phyloP scores from a whole-genome alignment of 30 jellyfish, hydroid and myxozoan species.

The Aurelia sp. region DNA sequence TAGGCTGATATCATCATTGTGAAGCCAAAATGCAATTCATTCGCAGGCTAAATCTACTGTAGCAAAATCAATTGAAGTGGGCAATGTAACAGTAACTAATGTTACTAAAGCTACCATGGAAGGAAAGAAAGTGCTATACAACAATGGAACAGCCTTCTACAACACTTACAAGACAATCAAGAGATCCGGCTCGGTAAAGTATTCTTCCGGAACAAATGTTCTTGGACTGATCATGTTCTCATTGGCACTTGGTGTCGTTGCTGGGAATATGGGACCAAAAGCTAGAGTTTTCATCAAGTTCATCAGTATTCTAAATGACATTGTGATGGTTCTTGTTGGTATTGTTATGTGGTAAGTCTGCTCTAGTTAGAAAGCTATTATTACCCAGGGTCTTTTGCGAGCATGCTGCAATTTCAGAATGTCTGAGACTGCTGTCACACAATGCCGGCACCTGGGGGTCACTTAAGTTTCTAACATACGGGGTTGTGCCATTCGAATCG shows the following conservation, averaged over 20 bases:
- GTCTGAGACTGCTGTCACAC: too few relatives aligned
- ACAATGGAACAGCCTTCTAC: slow-evolving; percentile 24
- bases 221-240: slow-evolving; percentile 96
- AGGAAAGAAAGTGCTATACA: slow-evolving; percentile 26
- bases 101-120: neutral
- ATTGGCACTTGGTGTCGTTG: slow-evolving; percentile 86
- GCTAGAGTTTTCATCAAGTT: slow-evolving; percentile 73
- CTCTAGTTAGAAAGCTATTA: too few relatives aligned
- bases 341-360: slow-evolving; percentile 88
- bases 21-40: neutral
- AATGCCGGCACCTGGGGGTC: too few relatives aligned
- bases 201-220: slow-evolving; percentile 77
- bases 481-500: too few relatives aligned
- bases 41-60: slow-evolving; percentile 45
- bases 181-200: slow-evolving; percentile 58
- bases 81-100: slow-evolving; percentile 20
- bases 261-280: slow-evolving; percentile 85
- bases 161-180: slow-evolving; percentile 48
- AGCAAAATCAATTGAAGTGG: neutral
- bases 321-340: slow-evolving; percentile 88
- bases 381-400: too few relatives aligned
- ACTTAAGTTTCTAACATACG: too few relatives aligned
- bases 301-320: slow-evolving; percentile 82
- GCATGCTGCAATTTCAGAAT: too few relatives aligned
- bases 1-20: neutral